A percentile compares a stretch with the other conserved stretches of the same genome.
phyloP scores from a whole-genome alignment of 1,140 invertebrate species.

The Neelides sp. region DNA sequence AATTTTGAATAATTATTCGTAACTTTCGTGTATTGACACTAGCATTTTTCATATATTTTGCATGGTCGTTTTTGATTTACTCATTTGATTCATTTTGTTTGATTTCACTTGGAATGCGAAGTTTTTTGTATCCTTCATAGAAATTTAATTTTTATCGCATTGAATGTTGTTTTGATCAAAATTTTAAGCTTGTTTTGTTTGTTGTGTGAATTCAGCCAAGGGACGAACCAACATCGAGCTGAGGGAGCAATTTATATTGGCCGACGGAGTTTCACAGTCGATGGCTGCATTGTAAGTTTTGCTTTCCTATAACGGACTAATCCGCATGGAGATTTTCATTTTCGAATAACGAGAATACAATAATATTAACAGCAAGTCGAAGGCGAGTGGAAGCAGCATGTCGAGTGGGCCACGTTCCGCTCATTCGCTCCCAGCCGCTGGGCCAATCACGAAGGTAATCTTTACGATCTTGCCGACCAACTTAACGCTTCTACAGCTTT shows the following conservation, averaged over 20 bases:
- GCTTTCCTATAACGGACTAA: too few relatives aligned
- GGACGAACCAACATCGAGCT: slow-evolving; percentile 98
- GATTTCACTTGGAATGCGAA: too few relatives aligned
- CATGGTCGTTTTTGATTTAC: slow-evolving; percentile 31
- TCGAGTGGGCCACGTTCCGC: slow-evolving; percentile 45
- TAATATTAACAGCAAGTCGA: slow-evolving; percentile 87
- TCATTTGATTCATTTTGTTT: too few relatives aligned
- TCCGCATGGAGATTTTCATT: too few relatives aligned
- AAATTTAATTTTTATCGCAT: neutral
- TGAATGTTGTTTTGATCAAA: neutral
- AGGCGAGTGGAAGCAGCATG: slow-evolving; percentile 58
- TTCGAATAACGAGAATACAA: too few relatives aligned
- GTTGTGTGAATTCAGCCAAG: slow-evolving; percentile 59
- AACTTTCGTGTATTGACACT: slow-evolving; percentile 25
- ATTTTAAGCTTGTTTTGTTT: slow-evolving; percentile 1
- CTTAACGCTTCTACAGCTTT: too few relatives aligned
- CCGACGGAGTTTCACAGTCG: slow-evolving; percentile 90
- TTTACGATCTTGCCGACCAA: too few relatives aligned
- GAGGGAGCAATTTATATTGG: slow-evolving; percentile 94
- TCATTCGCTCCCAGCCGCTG: slow-evolving; percentile 49
- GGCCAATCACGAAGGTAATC: slow-evolving; percentile 88
- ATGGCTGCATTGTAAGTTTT: too few relatives aligned
- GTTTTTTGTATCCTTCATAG: too few relatives aligned
- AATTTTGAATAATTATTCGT: neutral
- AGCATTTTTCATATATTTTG: slow-evolving; percentile 25